Conservation (phyloP, 23 tunicate species). For the Corella eumyota region DNA sequence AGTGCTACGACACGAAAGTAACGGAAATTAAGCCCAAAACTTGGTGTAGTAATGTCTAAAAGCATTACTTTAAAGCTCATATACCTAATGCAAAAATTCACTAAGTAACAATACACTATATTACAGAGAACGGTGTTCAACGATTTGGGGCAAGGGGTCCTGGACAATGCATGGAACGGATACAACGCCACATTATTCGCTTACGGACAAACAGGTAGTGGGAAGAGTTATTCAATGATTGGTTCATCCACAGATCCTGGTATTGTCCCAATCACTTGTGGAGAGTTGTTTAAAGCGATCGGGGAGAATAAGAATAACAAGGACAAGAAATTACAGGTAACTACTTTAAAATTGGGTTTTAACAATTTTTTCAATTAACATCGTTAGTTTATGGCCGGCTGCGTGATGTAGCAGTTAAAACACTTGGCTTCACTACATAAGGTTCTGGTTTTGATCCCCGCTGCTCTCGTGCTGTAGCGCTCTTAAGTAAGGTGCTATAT, state of each 20-base stretch:
- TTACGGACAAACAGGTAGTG: constrained; percentile 85
- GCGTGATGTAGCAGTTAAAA: too few species aligned
- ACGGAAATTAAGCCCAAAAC: too few species aligned
- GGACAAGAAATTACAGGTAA: constrained; percentile 49
- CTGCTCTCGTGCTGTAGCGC: too few species aligned
- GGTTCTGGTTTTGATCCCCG: too few species aligned
- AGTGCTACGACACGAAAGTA: too few species aligned
- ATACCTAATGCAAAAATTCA: not conserved
- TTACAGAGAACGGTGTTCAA: constrained; percentile 50
- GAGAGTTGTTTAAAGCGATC: constrained; percentile 47
- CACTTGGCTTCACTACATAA: too few species aligned
- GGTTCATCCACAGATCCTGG: constrained; percentile 54
- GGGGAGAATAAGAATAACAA: constrained; percentile 23
- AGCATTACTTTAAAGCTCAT: too few species aligned
- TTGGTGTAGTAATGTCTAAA: too few species aligned
- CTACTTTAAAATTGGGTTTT: not conserved
- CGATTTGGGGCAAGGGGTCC: constrained; percentile 55
- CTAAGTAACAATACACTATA: not conserved
- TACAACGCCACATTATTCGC: constrained; percentile 79
- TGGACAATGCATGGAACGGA: constrained; percentile 76
- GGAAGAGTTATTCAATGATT: constrained; percentile 81
- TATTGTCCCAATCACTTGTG: constrained; percentile 65
- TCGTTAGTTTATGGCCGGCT: too few species aligned
- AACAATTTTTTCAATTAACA: too few species aligned
- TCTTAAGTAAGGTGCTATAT: too few species aligned